phyloP scores from a whole-genome alignment of 2,797 vertebrate genomes.

The Mormyrus hasselquistii region DNA sequence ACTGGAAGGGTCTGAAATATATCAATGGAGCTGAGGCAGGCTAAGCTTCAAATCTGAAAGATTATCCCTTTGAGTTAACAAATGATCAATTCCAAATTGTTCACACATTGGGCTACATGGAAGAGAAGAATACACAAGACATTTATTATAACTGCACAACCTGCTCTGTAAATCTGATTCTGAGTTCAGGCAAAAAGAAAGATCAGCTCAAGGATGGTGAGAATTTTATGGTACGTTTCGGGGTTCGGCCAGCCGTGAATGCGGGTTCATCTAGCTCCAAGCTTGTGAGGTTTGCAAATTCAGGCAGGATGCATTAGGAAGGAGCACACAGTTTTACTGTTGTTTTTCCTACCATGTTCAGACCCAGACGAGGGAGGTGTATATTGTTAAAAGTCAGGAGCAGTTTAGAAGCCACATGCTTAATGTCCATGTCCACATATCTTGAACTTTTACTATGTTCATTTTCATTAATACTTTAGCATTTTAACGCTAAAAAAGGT shows the following conservation, averaged over 20 bases:
- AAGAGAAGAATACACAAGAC: slow-evolving; percentile 25
- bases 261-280: slow-evolving; percentile 16
- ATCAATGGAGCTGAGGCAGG: slow-evolving; percentile 35
- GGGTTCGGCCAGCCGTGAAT: slow-evolving; percentile 30
- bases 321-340: slow-evolving; percentile 19
- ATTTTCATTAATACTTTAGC: not conserved
- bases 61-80: slow-evolving; percentile 31
- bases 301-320: not conserved
- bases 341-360: slow-evolving; percentile 19
- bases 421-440: not conserved
- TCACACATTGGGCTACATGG: slow-evolving; percentile 28
- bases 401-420: not conserved
- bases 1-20: slow-evolving; percentile 26
- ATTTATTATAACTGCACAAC: slow-evolving; percentile 26
- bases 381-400: slow-evolving; percentile 12
- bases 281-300: slow-evolving; percentile 21
- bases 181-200: slow-evolving; percentile 25
- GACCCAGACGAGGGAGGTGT: slow-evolving; percentile 24
- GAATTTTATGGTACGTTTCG: slow-evolving; percentile 37
- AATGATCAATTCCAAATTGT: slow-evolving; percentile 27
- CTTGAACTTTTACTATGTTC: not conserved
- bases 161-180: slow-evolving; percentile 31
- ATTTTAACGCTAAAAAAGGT: not conserved
- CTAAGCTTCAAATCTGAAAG: slow-evolving; percentile 27
- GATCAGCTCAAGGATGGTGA: slow-evolving; percentile 28